Evolutionary conservation across 1,140 invertebrate genomes (phyloP).

Genomic region (Alviniconcha marisindica): DNA sequence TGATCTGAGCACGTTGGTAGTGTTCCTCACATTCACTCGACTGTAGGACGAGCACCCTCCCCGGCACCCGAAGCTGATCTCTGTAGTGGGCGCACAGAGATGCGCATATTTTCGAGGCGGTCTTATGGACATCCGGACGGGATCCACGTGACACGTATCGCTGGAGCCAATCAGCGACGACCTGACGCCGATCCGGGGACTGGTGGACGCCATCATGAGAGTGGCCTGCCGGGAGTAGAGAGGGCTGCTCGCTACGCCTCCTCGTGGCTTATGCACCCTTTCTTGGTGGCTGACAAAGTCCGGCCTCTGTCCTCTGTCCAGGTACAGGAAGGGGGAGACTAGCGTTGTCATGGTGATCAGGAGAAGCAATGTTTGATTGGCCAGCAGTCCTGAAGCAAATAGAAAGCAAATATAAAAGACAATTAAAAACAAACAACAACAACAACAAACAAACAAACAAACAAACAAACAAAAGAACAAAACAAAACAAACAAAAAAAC

Average conservation of each 20-base stretch:
- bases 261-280: no score
- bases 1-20: slow-evolving; percentile 36
- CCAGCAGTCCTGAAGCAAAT: slow-evolving; percentile 19
- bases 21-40: slow-evolving; percentile 39
- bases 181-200: slow-evolving; percentile 21
- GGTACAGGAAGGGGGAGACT: slow-evolving; percentile 18
- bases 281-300: no score
- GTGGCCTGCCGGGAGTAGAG: slow-evolving; percentile 15
- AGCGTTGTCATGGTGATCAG: background rate
- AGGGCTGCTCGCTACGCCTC: no score
- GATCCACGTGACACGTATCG: slow-evolving; percentile 34
- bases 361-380: background rate
- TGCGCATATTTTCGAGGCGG: slow-evolving; percentile 29
- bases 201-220: slow-evolving; percentile 24
- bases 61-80: slow-evolving; percentile 40
- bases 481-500: background rate
- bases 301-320: background rate
- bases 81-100: slow-evolving; percentile 6
- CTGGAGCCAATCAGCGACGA: background rate
- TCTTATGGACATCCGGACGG: slow-evolving; percentile 35
- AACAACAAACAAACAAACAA: no score
- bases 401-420: no score
- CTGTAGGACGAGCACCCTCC: slow-evolving; percentile 48
- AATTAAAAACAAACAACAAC: no score
- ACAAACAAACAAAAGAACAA: background rate